Percentiles rank a stretch among this genome's conserved stretches.
Conservation (phyloP, 1,140 invertebrate species). For the Drosophila sp. region DNA sequence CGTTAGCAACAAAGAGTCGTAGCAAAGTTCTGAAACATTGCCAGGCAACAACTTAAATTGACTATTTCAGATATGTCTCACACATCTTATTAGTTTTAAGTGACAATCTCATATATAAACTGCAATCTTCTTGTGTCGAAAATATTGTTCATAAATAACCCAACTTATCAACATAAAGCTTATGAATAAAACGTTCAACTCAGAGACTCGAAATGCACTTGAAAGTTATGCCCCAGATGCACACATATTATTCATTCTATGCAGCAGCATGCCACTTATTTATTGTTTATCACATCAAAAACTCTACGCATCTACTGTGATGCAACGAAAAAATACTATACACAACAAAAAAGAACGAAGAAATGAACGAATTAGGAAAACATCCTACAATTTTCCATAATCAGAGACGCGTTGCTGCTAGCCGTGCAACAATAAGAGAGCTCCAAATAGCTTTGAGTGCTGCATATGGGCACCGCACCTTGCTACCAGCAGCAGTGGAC, state of each 20-base stretch:
- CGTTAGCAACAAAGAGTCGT: constrained; percentile 14
- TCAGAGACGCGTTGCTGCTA: constrained; percentile 48
- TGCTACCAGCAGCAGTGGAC: constrained; percentile 69
- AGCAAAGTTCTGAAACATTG: too few species aligned
- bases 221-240: constrained; percentile 28
- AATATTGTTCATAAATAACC: constrained; percentile 18
- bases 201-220: constrained; percentile 23
- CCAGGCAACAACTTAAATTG: neutral
- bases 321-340: constrained; percentile 61
- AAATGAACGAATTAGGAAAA: constrained; percentile 59
- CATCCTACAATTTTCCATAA: constrained; percentile 80
- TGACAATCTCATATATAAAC: neutral
- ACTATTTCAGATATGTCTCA: too few species aligned
- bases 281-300: constrained; percentile 30
- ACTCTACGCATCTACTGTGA: constrained; percentile 48
- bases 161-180: constrained; percentile 33
- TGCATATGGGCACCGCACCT: constrained; percentile 82
- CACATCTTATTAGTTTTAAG: too few species aligned
- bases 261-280: too few species aligned
- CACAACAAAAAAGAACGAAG: constrained; percentile 28
- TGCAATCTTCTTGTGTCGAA: neutral
- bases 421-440: constrained; percentile 55
- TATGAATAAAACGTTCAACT: constrained; percentile 19
- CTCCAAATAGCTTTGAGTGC: constrained; percentile 77
- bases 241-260: too few species aligned